A percentile compares a stretch with the other conserved stretches of the same genome.
phyloP scores from a whole-genome alignment of 2,888 invertebrate genomes.

The Ligdia adustata region DNA sequence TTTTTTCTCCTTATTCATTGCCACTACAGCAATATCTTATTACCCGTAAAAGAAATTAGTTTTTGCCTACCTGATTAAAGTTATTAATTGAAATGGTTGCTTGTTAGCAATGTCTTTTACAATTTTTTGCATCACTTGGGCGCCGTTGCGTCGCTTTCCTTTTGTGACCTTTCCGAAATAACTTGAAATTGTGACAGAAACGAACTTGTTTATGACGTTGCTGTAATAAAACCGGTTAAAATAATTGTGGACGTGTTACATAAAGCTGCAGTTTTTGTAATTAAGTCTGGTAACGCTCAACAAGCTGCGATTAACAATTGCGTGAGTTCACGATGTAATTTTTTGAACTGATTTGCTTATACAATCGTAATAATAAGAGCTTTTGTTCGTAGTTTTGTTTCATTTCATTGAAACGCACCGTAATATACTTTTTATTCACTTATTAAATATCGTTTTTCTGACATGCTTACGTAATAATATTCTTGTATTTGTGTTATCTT shows the following conservation, averaged over 20 bases:
- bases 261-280: constrained; percentile 40
- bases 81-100: constrained; percentile 31
- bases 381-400: no score
- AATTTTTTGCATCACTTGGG: constrained; percentile 27
- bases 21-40: constrained; percentile 24
- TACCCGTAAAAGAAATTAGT: constrained; percentile 20
- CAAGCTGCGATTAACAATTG: constrained; percentile 14
- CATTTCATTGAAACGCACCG: no score
- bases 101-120: constrained; percentile 19
- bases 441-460: no score
- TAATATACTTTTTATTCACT: no score
- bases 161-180: constrained; percentile 67
- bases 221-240: constrained; percentile 44
- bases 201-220: constrained; percentile 48
- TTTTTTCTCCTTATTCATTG: constrained; percentile 27
- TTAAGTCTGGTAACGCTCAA: constrained; percentile 28
- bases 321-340: not conserved
- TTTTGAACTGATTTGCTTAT: constrained; percentile 2
- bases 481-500: no score
- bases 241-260: constrained; percentile 37
- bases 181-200: constrained; percentile 43
- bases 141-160: constrained; percentile 57
- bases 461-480: no score
- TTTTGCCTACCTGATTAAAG: constrained; percentile 24
- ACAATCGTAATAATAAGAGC: not conserved